A percentile compares a stretch with the other conserved stretches of the same genome.
phyloP scores from a whole-genome alignment of 2,113 vertebrate genomes.

The Corythoichthys haematopterus region DNA sequence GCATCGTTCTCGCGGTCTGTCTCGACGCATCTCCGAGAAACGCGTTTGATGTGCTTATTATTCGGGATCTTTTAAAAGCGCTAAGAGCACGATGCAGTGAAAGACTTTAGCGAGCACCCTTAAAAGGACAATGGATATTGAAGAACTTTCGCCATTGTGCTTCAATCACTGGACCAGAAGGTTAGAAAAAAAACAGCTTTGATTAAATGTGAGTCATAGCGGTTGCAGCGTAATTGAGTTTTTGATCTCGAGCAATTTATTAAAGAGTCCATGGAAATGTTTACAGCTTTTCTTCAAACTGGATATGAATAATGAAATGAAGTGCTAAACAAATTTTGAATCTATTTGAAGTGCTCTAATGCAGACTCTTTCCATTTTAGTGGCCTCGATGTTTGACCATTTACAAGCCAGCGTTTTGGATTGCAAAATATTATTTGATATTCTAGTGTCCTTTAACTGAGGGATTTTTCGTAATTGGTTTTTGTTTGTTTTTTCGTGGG shows the following conservation, averaged over 20 bases:
- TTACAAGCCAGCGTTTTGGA: too few relatives aligned
- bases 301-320: too few relatives aligned
- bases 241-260: conserved; percentile 28
- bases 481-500: too few relatives aligned
- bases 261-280: conserved; percentile 13
- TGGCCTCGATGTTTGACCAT: too few relatives aligned
- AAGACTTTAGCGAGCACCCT: conserved; percentile 28
- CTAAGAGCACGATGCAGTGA: conserved; percentile 38
- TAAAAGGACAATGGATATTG: not conserved
- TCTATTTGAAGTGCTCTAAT: not conserved
- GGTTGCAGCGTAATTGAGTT: conserved; percentile 15
- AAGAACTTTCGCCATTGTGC: conserved; percentile 32
- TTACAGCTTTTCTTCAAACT: conserved; percentile 5
- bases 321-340: not conserved
- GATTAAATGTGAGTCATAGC: conserved; percentile 9
- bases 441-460: too few relatives aligned
- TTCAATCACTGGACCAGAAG: conserved; percentile 26
- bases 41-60: conserved; percentile 62
- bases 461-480: too few relatives aligned
- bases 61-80: conserved; percentile 39
- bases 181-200: conserved; percentile 22
- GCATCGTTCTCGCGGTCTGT: conserved; percentile 57
- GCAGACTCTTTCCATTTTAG: too few relatives aligned
- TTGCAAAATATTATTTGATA: too few relatives aligned
- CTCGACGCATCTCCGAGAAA: conserved; percentile 48